These are phyloP conservation scores for Oxyscelio sp. DNA, from an alignment of 2,888 invertebrate genomes.

Conservation along the genomic window DNA sequence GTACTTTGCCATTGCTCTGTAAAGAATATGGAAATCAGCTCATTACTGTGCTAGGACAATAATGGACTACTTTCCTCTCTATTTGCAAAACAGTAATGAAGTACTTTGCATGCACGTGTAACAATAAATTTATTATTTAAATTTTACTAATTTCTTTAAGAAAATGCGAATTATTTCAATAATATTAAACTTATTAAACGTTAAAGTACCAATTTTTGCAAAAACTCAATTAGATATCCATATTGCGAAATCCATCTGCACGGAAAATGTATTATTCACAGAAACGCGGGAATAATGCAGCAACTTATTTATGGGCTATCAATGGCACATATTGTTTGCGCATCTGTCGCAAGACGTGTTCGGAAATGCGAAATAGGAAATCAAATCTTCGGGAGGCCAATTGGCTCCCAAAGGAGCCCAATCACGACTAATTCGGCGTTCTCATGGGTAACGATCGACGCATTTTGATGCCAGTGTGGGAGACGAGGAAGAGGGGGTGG, in stretches of 20 bases:
- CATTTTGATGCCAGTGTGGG: conserved; percentile 58
- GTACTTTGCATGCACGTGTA: too few relatives aligned
- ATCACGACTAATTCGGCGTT: conserved; percentile 62
- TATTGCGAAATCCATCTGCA: conserved; percentile 20
- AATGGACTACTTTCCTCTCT: too few relatives aligned
- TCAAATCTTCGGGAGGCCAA: conserved; percentile 54
- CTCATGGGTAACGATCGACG: conserved; percentile 28
- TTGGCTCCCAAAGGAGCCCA: conserved; percentile 54
- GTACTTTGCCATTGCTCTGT: too few relatives aligned
- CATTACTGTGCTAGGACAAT: too few relatives aligned
- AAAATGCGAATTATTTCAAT: too few relatives aligned
- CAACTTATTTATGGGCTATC: conserved; percentile 59
- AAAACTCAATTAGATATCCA: conserved; percentile 29
- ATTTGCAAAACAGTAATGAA: too few relatives aligned
- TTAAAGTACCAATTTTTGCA: not conserved
- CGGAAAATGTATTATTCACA: conserved; percentile 52
- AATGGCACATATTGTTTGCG: conserved; percentile 67
- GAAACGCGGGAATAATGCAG: conserved; percentile 51
- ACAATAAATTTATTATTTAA: too few relatives aligned
- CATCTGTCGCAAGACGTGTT: conserved; percentile 67
- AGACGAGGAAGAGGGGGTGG: too few relatives aligned
- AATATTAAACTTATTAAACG: too few relatives aligned
- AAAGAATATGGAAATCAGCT: too few relatives aligned
- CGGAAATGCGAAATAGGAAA: conserved; percentile 63
- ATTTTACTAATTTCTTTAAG: too few relatives aligned